These are phyloP conservation scores for Bombylius discolor DNA, from an alignment of 2,888 invertebrate species.

Conservation along the genomic window DNA sequence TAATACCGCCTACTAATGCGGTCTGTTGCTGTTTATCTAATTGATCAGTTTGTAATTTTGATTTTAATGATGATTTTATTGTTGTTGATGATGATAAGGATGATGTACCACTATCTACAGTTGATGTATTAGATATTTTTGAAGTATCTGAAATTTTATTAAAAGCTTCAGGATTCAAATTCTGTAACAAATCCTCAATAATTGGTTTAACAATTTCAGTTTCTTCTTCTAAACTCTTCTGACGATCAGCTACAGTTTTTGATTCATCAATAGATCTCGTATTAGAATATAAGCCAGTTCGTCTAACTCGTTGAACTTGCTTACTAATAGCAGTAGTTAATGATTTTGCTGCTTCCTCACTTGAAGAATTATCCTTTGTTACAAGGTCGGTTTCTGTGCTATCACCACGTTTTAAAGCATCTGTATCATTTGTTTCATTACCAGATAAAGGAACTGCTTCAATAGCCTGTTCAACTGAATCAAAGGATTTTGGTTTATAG, in stretches of 20 bases:
- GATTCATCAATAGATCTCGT: too few species aligned
- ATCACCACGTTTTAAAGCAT: neutral
- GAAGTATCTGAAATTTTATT: neutral
- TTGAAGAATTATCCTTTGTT: neutral
- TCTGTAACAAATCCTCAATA: constrained; percentile 7
- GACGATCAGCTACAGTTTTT: neutral
- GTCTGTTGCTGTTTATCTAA: neutral
- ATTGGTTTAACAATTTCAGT: constrained; percentile 4
- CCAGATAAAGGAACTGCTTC: neutral
- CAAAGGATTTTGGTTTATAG: neutral
- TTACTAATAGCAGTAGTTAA: neutral
- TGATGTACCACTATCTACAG: neutral
- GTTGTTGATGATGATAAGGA: neutral
- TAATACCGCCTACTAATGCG: neutral
- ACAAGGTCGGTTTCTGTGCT: neutral
- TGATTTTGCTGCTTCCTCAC: neutral
- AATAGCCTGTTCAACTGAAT: neutral
- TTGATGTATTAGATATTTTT: neutral
- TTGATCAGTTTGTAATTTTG: neutral
- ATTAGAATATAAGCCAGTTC: too few species aligned
- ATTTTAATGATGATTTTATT: neutral
- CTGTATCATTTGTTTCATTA: neutral
- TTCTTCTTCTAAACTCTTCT: neutral
- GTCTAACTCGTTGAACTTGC: neutral
- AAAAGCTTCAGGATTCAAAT: neutral